Evolutionary conservation across 1,140 invertebrate species (phyloP).

Genomic region (Epicauta chinensis): DNA sequence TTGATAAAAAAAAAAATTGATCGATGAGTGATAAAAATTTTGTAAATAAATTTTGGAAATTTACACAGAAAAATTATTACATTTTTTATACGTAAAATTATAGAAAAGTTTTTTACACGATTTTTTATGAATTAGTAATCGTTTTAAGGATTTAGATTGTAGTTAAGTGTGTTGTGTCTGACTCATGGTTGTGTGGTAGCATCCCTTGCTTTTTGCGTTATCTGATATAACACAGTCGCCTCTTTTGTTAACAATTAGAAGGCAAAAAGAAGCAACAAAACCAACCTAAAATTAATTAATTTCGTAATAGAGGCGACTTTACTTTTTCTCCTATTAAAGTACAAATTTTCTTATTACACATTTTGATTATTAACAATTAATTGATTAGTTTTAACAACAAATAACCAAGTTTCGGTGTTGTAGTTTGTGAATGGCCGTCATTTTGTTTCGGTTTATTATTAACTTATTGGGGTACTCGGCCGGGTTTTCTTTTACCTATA

Average conservation of each 20-base stretch:
- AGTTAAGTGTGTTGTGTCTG: constrained; percentile 9
- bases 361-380: constrained; percentile 17
- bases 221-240: too few species aligned
- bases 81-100: constrained; percentile 28
- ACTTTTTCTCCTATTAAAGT: constrained; percentile 36
- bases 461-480: too few species aligned
- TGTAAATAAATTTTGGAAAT: constrained; percentile 21
- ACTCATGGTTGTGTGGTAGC: constrained; percentile 31
- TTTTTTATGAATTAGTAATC: constrained; percentile 22
- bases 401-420: constrained; percentile 34
- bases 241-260: background rate
- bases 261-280: too few species aligned
- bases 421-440: constrained; percentile 30
- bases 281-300: too few species aligned
- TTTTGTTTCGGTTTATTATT: constrained; percentile 6
- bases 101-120: constrained; percentile 30
- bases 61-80: constrained; percentile 16
- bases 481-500: too few species aligned
- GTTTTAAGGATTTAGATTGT: constrained; percentile 20
- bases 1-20: background rate
- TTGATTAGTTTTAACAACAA: constrained; percentile 23
- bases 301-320: too few species aligned
- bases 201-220: constrained; percentile 30
- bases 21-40: constrained; percentile 31
- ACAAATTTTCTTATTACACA: constrained; percentile 35